A percentile compares a stretch with the other conserved stretches of the same genome.
phyloP scores from a whole-genome alignment of 2,888 invertebrate genomes.

The Acronicta leporina region DNA sequence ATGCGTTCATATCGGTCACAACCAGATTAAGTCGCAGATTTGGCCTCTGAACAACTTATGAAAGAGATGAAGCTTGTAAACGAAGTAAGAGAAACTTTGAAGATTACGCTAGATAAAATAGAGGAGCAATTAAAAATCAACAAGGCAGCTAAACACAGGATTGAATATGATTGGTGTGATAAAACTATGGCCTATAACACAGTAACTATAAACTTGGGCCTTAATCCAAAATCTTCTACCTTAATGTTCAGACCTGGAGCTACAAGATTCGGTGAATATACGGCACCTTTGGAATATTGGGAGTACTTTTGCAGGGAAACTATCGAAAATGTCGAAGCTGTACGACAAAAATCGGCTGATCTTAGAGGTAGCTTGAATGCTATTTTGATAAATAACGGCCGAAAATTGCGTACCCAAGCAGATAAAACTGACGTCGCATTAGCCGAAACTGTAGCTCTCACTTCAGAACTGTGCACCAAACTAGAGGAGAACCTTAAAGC shows the following conservation, averaged over 20 bases:
- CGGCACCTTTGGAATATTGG: slow-evolving; percentile 92
- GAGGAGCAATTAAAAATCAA: slow-evolving; percentile 92
- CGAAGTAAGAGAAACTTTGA: slow-evolving; percentile 90
- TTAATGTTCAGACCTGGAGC: slow-evolving; percentile 94
- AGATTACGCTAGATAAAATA: slow-evolving; percentile 90
- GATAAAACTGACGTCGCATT: slow-evolving; percentile 94
- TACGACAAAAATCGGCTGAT: slow-evolving; percentile 92
- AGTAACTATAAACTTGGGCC: slow-evolving; percentile 91
- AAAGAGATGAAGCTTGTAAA: slow-evolving; percentile 93
- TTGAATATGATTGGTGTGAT: slow-evolving; percentile 97
- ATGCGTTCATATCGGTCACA: slow-evolving; percentile 91
- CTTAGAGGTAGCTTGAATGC: slow-evolving; percentile 92
- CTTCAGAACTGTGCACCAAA: slow-evolving; percentile 92
- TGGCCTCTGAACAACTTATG: slow-evolving; percentile 93
- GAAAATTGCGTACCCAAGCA: slow-evolving; percentile 94
- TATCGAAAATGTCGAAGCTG: slow-evolving; percentile 92
- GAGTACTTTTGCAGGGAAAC: slow-evolving; percentile 94
- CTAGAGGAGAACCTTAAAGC: slow-evolving; percentile 92
- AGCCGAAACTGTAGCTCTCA: slow-evolving; percentile 92
- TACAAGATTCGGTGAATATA: slow-evolving; percentile 93
- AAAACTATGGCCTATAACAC: slow-evolving; percentile 94
- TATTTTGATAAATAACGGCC: slow-evolving; percentile 92
- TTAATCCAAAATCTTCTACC: slow-evolving; percentile 91
- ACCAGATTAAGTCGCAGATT: slow-evolving; percentile 92
- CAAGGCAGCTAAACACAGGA: slow-evolving; percentile 93